Evolutionary conservation across 2,797 vertebrate genomes (phyloP), one percentile per base, ranked within the genome.

Genomic region (Sylvilagus floridanus): DNA sequence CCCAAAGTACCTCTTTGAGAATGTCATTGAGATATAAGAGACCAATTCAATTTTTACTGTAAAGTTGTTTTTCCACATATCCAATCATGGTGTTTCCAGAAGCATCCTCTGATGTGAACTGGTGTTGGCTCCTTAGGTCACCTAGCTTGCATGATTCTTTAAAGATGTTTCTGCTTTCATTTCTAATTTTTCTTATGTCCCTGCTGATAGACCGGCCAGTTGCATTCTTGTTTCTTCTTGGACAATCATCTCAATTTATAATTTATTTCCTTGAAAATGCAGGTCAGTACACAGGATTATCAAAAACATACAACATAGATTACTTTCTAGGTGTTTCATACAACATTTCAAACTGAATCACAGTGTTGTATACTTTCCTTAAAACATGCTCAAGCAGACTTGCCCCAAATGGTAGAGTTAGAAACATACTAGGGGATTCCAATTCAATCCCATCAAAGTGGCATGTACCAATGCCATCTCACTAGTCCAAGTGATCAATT

Each of bases 201-300:
- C 28, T 85, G 22, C 2, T 11, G 28, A 2, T 54, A 66, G 35
- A 2, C 14, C 42, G 78, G 68, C n/a, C 65, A 75, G 30, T 12
- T 75, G 16, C 9, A 30, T 37, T 63, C 21, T 28, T 84, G 11
- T 88, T 88, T 77, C 54, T 88, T 93, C 13, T 75, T 76, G 35
- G 32, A 73, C 47, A 84, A 73, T 35, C 7, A 66, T 21, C 57
- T 86, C 19, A n/a, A 35, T 6, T n/a, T 13, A 69, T 69, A 26
- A 84, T 75, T 65, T 90, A 85, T 92, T 89, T 85, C 11, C 87
- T 65, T 87, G 50, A 95, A 88, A 66, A 57, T 75, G 54, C 10
- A 81, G 1, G 11, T 78, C 14, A 42, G 35, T 13, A 62, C 8
- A 57, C 35, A 14, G 60, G 21, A 47, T 75, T 84, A 71, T 42